phyloP scores from a whole-genome alignment of 1,140 invertebrate species.

The Orussus abietinus region DNA sequence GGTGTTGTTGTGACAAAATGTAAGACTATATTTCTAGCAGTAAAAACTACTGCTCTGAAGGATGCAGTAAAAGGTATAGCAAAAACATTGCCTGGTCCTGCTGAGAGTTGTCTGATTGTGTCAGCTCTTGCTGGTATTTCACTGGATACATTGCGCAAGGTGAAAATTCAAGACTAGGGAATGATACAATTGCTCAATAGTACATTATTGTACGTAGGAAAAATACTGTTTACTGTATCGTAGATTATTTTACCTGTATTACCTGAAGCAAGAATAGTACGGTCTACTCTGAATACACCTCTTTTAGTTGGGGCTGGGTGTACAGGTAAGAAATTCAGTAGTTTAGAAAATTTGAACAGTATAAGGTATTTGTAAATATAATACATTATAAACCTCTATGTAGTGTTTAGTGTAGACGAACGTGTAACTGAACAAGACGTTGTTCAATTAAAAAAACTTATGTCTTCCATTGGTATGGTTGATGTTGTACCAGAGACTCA shows the following conservation, averaged over 20 bases:
- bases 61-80: slow-evolving; percentile 56
- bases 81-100: slow-evolving; percentile 25
- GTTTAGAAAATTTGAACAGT: not conserved
- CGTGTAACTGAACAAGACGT: slow-evolving; percentile 57
- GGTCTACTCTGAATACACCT: slow-evolving; percentile 6
- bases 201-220: not conserved
- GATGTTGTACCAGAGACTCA: slow-evolving; percentile 72
- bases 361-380: slow-evolving; percentile 59
- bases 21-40: slow-evolving; percentile 72
- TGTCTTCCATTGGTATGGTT: slow-evolving; percentile 70
- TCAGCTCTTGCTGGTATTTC: slow-evolving; percentile 75
- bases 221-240: not conserved
- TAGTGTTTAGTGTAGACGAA: slow-evolving; percentile 75
- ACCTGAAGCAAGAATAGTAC: slow-evolving; percentile 8
- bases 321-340: not conserved
- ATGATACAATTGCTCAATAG: not conserved
- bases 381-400: slow-evolving; percentile 88
- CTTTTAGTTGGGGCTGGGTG: slow-evolving; percentile 2
- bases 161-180: slow-evolving; percentile 30
- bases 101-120: slow-evolving; percentile 62
- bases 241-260: slow-evolving; percentile 1
- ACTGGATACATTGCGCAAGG: slow-evolving; percentile 65
- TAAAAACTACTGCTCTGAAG: slow-evolving; percentile 73
- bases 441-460: slow-evolving; percentile 61
- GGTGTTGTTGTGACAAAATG: slow-evolving; percentile 58